These are phyloP conservation scores for Drosophila quadrilineata DNA, from an alignment of 1,140 invertebrate genomes.

Conservation along the genomic window DNA sequence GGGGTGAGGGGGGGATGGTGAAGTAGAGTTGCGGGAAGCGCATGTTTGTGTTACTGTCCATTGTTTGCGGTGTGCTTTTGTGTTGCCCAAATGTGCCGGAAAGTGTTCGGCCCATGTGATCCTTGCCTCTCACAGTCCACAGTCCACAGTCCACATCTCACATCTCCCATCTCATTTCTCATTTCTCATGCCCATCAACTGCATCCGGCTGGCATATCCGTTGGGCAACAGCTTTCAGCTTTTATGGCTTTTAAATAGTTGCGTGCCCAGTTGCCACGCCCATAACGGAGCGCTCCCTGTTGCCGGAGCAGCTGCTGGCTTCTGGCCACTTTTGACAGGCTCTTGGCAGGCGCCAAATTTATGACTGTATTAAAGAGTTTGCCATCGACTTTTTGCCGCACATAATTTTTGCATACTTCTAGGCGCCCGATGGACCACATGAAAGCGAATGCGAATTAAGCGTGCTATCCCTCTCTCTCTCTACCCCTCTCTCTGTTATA, in stretches of 20 bases:
- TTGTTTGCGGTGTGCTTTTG: conserved; percentile 70
- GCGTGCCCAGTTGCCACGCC: conserved; percentile 22
- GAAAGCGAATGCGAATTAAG: too few species aligned
- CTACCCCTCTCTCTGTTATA: too few species aligned
- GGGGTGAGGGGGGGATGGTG: background rate
- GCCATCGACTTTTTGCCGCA: conserved; percentile 41
- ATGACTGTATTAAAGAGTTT: conserved; percentile 72
- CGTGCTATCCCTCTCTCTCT: too few species aligned
- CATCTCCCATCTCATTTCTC: background rate
- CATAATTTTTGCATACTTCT: conserved; percentile 72
- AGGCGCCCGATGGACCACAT: conserved; percentile 48
- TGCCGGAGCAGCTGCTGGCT: background rate
- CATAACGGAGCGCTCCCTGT: background rate
- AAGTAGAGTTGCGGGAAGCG: background rate
- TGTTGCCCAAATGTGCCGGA: conserved; percentile 65
- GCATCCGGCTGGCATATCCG: conserved; percentile 73
- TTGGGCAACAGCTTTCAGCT: conserved; percentile 76
- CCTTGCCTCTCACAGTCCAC: too few species aligned
- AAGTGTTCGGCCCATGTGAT: conserved; percentile 41
- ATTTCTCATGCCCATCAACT: conserved; percentile 65
- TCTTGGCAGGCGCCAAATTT: conserved; percentile 64
- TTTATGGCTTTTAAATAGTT: conserved; percentile 80
- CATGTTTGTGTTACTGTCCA: conserved; percentile 15
- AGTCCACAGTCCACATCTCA: background rate
- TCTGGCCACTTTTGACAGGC: conserved; percentile 52